Conservation (phyloP, 1,140 invertebrate species). For the Sitobion miscanthi region DNA sequence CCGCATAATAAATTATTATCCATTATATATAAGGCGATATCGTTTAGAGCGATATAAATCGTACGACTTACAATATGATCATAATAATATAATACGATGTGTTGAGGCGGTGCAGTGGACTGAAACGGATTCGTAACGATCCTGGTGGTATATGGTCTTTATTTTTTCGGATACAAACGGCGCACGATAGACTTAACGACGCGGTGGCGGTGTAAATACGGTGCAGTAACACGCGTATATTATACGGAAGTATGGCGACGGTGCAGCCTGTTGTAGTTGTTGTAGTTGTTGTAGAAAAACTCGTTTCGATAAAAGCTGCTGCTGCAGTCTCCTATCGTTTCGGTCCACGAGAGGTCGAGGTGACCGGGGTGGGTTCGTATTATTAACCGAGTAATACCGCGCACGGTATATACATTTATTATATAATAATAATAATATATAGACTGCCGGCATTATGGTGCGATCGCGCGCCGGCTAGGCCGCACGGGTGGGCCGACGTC, state of each 20-base stretch:
- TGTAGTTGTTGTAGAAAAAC: background rate
- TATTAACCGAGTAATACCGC: background rate
- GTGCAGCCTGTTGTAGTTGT: no score
- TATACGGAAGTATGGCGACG: no score
- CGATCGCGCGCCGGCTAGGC: background rate
- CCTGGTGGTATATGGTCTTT: no score
- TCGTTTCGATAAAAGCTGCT: background rate
- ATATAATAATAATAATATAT: background rate
- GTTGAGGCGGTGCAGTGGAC: background rate
- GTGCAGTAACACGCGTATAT: no score
- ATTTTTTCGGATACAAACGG: background rate
- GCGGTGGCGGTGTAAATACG: no score
- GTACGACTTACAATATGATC: background rate
- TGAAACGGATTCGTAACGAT: background rate
- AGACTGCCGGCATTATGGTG: background rate
- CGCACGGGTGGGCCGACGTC: background rate
- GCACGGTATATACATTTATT: background rate
- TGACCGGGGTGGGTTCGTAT: background rate
- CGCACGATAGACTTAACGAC: background rate
- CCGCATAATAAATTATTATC: no score
- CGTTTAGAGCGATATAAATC: background rate
- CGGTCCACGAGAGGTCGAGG: background rate
- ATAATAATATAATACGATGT: background rate
- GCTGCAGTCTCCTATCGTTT: background rate
- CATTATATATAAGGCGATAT: no score